These are phyloP conservation scores for Temnothorax ravouxi DNA, from an alignment of 2,888 invertebrate species.

Conservation along the genomic window DNA sequence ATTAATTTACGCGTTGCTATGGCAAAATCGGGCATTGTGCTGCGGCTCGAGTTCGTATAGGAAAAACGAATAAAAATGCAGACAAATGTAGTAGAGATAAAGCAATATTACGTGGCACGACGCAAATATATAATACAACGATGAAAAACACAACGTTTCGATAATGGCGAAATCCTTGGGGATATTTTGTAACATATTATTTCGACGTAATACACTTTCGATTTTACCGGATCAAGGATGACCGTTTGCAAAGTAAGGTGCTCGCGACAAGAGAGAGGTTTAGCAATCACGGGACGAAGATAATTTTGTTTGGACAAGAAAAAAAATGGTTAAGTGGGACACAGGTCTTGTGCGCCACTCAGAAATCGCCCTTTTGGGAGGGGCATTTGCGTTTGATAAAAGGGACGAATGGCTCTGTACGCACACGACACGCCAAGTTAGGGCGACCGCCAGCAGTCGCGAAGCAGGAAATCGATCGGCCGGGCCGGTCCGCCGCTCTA, in stretches of 20 bases:
- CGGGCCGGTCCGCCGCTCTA: constrained; percentile 24
- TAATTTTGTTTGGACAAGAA: background rate
- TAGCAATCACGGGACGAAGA: background rate
- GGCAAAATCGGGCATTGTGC: background rate
- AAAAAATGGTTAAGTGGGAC: background rate
- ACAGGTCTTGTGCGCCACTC: background rate
- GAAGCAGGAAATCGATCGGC: constrained; percentile 46
- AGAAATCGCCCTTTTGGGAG: background rate
- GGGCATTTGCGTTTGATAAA: background rate
- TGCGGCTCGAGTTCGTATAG: no score
- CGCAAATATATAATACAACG: background rate
- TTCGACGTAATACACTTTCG: background rate
- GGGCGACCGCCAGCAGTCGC: constrained; percentile 8
- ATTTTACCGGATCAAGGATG: background rate
- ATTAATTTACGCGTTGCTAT: background rate
- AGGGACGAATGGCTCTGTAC: background rate
- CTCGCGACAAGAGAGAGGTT: background rate
- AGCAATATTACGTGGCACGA: background rate
- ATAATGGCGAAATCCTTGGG: background rate
- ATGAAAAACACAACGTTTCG: background rate
- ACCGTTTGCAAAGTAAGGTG: background rate
- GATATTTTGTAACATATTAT: background rate
- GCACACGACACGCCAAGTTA: background rate
- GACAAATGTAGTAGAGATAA: background rate
- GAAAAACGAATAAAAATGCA: background rate